Base-by-base conservation (phyloP, 1,140 invertebrate species). In the Laodelphax striatellus region DNA sequence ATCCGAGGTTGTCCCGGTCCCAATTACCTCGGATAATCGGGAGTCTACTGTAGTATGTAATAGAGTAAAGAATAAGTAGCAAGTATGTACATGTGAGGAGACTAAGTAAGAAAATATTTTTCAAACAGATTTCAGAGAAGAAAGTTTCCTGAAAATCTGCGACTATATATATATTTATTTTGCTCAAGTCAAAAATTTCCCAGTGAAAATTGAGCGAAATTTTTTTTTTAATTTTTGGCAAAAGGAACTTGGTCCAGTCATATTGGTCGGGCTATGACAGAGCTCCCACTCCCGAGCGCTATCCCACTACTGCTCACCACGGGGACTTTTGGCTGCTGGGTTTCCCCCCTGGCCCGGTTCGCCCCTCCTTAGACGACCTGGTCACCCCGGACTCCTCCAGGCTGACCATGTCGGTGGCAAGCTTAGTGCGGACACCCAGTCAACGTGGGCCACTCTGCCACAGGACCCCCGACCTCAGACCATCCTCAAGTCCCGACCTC, bases 271-370 rank as follows among this genome's bases (percentile, higher is more conserved):
- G 90, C 89, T 92, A 81, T 75, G 76, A 78, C 79, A 79, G 76
- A 79, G 80, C 79, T 78, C 82, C 81, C 85, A 91, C 91, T 94
- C 92, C 89, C 88, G 82, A 88, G 82, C 87, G 91, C 92, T 84
- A 91, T 93, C 91, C 91, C 90, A 91, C 90, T 94, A 93, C 91
- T 92, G 89, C 87, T 79, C 85, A 79, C 87, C 89, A 89, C 88
- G 90, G 88, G 84, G 85, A 87, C 89, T 94, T 90, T 92, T 91
- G 88, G 88, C 88, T 93, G 90, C 88, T 92, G 84, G 82, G 86
- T 94, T 91, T 87, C 90, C 88, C 87, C 86, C 86, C 91, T 94
- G 90, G 88, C 90, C 91, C 91, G 85, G 81, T 94, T 79, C 90
- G 84, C 87, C 87, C 84, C 89, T 94, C 91, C 82, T 94, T 87